Evolutionary conservation across 2,113 vertebrate genomes (phyloP).

Genomic region (Paradoxurus hermaphroditus): DNA sequence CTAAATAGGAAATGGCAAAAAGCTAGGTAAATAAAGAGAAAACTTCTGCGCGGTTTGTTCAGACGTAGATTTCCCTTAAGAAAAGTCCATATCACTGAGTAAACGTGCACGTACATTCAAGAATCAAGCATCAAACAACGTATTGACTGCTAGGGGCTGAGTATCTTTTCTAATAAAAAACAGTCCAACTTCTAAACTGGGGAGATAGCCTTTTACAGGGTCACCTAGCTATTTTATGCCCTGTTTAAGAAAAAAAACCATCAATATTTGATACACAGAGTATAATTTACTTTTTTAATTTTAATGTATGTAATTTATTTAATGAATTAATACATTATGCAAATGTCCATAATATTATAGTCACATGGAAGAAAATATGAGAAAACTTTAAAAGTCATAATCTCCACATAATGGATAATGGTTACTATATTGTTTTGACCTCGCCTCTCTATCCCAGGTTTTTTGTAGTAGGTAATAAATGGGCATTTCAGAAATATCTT

Average conservation of each 20-base stretch:
- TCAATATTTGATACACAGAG: not conserved
- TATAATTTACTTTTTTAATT: not conserved
- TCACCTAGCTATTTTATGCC: not conserved
- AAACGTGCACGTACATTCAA: not conserved
- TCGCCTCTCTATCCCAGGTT: not conserved
- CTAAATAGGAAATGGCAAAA: not conserved
- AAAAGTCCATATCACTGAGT: not conserved
- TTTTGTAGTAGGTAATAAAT: not conserved
- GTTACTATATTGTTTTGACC: not conserved
- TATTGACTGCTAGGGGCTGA: not conserved
- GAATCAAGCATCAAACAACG: not conserved
- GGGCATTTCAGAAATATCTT: not conserved
- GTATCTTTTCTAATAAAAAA: not conserved
- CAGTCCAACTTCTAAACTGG: not conserved
- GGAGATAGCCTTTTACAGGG: not conserved
- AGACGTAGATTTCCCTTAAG: not conserved
- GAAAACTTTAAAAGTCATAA: constrained; percentile 3
- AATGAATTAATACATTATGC: not conserved
- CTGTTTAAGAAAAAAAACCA: not conserved
- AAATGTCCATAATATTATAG: not conserved
- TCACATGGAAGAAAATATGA: not conserved
- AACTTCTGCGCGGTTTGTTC: not conserved
- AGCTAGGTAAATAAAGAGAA: not conserved
- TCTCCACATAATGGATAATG: not conserved
- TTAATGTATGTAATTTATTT: not conserved